Base-by-base conservation (phyloP, 2,797 vertebrate species). In the Falco berigora region DNA sequence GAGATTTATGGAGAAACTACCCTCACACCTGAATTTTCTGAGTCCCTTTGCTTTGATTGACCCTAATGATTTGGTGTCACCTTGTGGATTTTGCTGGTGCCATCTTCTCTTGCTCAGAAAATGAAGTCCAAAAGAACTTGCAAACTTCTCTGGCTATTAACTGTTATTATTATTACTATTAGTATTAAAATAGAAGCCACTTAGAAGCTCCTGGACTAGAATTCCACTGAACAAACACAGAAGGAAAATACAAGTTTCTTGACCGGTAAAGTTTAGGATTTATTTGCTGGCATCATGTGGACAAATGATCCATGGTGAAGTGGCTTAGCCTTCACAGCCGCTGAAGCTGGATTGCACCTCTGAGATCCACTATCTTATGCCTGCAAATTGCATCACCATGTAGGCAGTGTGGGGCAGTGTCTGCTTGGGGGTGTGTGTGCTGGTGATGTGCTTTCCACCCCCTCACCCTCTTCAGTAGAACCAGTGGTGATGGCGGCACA, bases 1-100 rank as follows among this genome's bases (percentile, higher is more conserved):
- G 53, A 92, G 71, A 89, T 93, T 93, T 95, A 92, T 95, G 58
- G 30, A 82, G 64, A 94, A 90, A 81, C 63, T 89, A 58, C 77
- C 75, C 63, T 42, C 38, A 68, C 50, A 85, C 49, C 22, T 91
- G 52, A 69, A 50, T 40, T 62, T 92, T 84, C 78, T 72, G 22
- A 94, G 50, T 80, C 27, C 42, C 8, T 79, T 92, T 74, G 32
- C 59, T 94, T 90, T 80, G 80, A 34, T 61, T 94, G 81, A 93
- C 84, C 86, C 69, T 87, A 89, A 89, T 68, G 81, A 78, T 91
- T 88, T 91, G 86, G 47, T 89, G 72, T 96, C 68, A 92, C 72
- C 73, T 92, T 83, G 86, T 86, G 84, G 66, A 75, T 88, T 89
- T 91, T 90, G 61, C 30, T 89, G 56, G 69, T 72, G 40, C 25